These are phyloP conservation scores for Poeciliopsis gracilis DNA, from an alignment of 2,797 vertebrate genomes.

Conservation along the genomic window DNA sequence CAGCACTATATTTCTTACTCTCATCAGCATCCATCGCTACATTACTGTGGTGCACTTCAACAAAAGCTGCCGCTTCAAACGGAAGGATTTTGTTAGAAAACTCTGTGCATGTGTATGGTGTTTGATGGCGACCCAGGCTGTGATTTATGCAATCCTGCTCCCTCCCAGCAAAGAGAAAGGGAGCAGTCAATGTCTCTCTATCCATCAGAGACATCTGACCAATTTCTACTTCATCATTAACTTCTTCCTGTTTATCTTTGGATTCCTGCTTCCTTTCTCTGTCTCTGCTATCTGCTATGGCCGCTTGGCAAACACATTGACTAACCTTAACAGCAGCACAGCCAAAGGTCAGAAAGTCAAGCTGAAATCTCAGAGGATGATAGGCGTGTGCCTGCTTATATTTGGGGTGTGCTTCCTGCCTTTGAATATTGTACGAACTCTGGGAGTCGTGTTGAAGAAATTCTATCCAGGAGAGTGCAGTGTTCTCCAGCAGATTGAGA, in stretches of 20 bases:
- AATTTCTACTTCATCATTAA: slow-evolving; percentile 70
- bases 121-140: slow-evolving; percentile 59
- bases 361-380: slow-evolving; percentile 74
- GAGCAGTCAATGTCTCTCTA: slow-evolving; percentile 70
- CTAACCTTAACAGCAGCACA: slow-evolving; percentile 62
- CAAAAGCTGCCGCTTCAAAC: slow-evolving; percentile 64
- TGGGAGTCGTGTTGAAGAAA: slow-evolving; percentile 56
- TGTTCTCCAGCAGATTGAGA: slow-evolving; percentile 50
- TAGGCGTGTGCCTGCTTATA: slow-evolving; percentile 70
- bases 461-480: slow-evolving; percentile 44
- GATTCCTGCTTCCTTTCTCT: slow-evolving; percentile 74
- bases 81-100: slow-evolving; percentile 69
- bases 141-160: slow-evolving; percentile 65
- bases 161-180: slow-evolving; percentile 51
- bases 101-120: slow-evolving; percentile 71
- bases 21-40: slow-evolving; percentile 80
- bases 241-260: slow-evolving; percentile 54
- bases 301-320: slow-evolving; percentile 63
- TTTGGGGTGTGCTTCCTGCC: slow-evolving; percentile 79
- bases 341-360: slow-evolving; percentile 69
- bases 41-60: slow-evolving; percentile 67
- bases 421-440: slow-evolving; percentile 69
- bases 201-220: slow-evolving; percentile 63
- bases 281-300: slow-evolving; percentile 67
- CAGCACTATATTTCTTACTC: slow-evolving; percentile 79